Percentiles rank a stretch among this genome's conserved stretches.
Evolutionary conservation across 1,140 invertebrate genomes (phyloP).

Genomic region (Eriocheir sinensis): DNA sequence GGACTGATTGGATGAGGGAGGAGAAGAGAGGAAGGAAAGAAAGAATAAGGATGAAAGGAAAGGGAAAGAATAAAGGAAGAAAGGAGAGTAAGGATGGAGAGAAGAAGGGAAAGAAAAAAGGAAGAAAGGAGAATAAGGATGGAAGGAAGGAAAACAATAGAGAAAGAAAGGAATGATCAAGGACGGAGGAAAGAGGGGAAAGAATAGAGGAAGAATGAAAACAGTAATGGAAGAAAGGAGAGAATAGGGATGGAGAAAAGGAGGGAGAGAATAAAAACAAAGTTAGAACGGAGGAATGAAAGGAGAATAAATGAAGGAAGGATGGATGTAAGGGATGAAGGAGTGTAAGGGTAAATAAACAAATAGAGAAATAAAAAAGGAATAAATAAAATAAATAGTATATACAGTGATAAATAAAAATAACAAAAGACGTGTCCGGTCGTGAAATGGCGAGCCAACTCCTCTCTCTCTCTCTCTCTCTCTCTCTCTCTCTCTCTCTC

Average conservation of each 20-base stretch:
- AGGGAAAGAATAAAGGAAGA: conserved; percentile 8
- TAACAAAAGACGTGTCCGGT: background rate
- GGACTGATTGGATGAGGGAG: background rate
- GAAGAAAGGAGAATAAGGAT: background rate
- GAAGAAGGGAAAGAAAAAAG: background rate
- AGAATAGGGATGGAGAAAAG: too few species aligned
- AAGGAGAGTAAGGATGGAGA: background rate
- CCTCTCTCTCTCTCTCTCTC: conserved; percentile 33
- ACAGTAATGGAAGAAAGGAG: background rate
- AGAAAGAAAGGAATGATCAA: too few species aligned
- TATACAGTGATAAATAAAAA: too few species aligned
- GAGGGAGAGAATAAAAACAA: too few species aligned
- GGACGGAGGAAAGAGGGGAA: background rate
- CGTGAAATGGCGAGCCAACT: background rate
- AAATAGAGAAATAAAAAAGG: background rate
- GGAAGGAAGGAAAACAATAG: too few species aligned
- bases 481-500: conserved; percentile 41
- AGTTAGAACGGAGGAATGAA: too few species aligned
- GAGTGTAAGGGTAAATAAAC: background rate
- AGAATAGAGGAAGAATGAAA: background rate
- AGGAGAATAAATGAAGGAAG: too few species aligned
- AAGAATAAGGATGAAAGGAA: background rate
- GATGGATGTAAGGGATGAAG: too few species aligned
- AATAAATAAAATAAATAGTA: background rate
- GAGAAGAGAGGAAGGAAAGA: background rate